Base-by-base conservation (phyloP, 92 coral and sea anemone genomes). In the Desmophyllum pertusum region DNA sequence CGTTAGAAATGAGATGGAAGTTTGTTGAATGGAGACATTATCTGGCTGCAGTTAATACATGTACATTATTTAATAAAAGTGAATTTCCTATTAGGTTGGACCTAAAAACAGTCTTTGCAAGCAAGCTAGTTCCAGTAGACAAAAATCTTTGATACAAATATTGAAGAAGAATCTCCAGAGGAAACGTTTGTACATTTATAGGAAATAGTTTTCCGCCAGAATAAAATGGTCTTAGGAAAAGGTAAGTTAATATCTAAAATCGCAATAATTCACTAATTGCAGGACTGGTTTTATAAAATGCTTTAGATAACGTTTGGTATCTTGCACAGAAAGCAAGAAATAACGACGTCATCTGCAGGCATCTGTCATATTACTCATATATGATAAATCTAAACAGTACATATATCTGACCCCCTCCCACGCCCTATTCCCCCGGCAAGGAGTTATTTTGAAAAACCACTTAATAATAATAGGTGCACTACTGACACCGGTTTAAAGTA, bases 71-170 rank as follows among this genome's bases (percentile, higher is more conserved):
- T n/a, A 23, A 40, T n/a, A 15, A 5, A 51, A 25, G 14, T 18
- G 17, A 57, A 25, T 21, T 66, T 40, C 57, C 61, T 79, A n/a
- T n/a, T n/a, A n/a, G n/a, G n/a, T n/a, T n/a, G n/a, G n/a, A n/a
- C n/a, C n/a, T n/a, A n/a, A n/a, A 63, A 78, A 25, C 57, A 15
- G 25, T 41, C 83, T 61, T 9, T 13, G 70, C 23, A 27, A 6
- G 40, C 79, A 75, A 52, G 25, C 27, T 30, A 25, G 33, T 81
- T 81, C 5, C 5, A 21, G 38, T 10, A 11, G 68, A 29, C 4
- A 36, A 48, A 69, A 51, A 65, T 36, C 18, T 81, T 81, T 70
- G 77, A 81, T 81, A 81, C 78, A 70, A 81, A 80, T 64, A 2
- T 42, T 31, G 27, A 10, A 35, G 67, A 68, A 1, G 75, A 46